Percentiles rank a stretch among this genome's conserved stretches.
Evolutionary conservation across 2,888 invertebrate species (phyloP).

Genomic region (Leptopterna dolabrata): DNA sequence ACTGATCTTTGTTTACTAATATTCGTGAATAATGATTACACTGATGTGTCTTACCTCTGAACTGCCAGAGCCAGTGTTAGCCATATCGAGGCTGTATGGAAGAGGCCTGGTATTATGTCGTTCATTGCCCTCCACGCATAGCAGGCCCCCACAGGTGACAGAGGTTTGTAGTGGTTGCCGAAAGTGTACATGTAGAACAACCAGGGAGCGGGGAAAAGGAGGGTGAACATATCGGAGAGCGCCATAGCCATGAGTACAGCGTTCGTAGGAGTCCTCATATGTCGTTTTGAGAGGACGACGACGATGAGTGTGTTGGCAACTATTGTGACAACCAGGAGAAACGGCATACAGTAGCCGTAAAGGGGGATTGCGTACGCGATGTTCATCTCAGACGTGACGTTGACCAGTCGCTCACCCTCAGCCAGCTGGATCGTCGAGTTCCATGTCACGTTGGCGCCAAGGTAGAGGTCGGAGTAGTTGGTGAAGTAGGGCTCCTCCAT

Average conservation of each 20-base stretch:
- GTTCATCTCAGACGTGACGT: slow-evolving; percentile 77
- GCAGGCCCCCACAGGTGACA: slow-evolving; percentile 81
- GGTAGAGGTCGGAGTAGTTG: slow-evolving; percentile 20
- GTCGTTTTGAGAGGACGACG: slow-evolving; percentile 86
- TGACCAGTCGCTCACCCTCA: slow-evolving; percentile 64
- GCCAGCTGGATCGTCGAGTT: not conserved
- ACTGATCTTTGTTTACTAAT: not conserved
- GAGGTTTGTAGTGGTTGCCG: slow-evolving; percentile 85
- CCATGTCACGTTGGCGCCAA: not conserved
- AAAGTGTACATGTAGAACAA: slow-evolving; percentile 93
- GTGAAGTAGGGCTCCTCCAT: slow-evolving; percentile 36
- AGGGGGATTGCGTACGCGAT: slow-evolving; percentile 77
- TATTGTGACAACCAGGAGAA: slow-evolving; percentile 87
- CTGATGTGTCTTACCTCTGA: slow-evolving; percentile 77
- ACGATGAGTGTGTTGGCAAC: slow-evolving; percentile 92
- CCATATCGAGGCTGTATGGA: slow-evolving; percentile 96
- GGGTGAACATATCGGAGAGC: slow-evolving; percentile 92
- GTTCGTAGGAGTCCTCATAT: slow-evolving; percentile 93
- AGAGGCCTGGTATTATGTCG: slow-evolving; percentile 87
- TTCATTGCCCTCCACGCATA: slow-evolving; percentile 84
- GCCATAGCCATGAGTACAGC: slow-evolving; percentile 96
- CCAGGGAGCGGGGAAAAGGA: slow-evolving; percentile 90
- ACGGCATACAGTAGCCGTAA: slow-evolving; percentile 79
- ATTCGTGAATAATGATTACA: not conserved
- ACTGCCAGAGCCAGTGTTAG: slow-evolving; percentile 89